A percentile compares a stretch with the other conserved stretches of the same genome.
Conservation (phyloP, 2,888 invertebrate genomes). For the Cacoxenus indagator region DNA sequence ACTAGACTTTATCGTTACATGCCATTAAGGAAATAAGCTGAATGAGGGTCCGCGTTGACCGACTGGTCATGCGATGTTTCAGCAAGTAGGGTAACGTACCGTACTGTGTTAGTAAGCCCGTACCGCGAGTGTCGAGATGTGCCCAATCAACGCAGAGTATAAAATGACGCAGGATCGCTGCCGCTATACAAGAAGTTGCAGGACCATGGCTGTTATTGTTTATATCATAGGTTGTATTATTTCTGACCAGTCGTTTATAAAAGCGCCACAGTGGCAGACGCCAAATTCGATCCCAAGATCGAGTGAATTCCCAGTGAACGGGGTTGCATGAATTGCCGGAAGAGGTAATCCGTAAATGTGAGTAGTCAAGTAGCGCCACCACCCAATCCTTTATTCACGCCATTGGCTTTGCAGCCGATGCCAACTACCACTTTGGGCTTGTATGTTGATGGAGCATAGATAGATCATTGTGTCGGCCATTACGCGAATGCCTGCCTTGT, state of each 20-base stretch:
- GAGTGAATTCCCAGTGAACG: too few species aligned
- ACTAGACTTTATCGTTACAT: constrained; percentile 41
- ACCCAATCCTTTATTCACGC: constrained; percentile 73
- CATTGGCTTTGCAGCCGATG: constrained; percentile 72
- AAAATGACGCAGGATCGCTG: constrained; percentile 78
- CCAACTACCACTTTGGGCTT: constrained; percentile 74
- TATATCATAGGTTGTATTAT: constrained; percentile 72
- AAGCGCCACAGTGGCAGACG: constrained; percentile 74
- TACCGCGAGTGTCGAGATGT: constrained; percentile 81
- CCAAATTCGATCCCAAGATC: constrained; percentile 77
- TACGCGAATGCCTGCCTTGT: constrained; percentile 82
- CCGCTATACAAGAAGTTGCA: constrained; percentile 78
- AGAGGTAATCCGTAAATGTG: constrained; percentile 73
- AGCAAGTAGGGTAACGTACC: constrained; percentile 76
- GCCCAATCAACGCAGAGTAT: constrained; percentile 77
- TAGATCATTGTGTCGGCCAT: constrained; percentile 84
- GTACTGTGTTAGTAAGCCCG: constrained; percentile 74
- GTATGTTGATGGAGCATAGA: constrained; percentile 79
- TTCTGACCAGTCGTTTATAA: constrained; percentile 57
- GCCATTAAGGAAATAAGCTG: constrained; percentile 71
- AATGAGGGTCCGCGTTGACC: constrained; percentile 75
- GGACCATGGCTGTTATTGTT: constrained; percentile 74
- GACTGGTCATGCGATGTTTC: constrained; percentile 75
- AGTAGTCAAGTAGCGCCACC: constrained; percentile 73
- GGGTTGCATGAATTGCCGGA: constrained; percentile 73